Percentiles rank a stretch among this genome's conserved stretches.
Conservation (phyloP, 2,888 invertebrate genomes). For the Diaperis boleti region DNA sequence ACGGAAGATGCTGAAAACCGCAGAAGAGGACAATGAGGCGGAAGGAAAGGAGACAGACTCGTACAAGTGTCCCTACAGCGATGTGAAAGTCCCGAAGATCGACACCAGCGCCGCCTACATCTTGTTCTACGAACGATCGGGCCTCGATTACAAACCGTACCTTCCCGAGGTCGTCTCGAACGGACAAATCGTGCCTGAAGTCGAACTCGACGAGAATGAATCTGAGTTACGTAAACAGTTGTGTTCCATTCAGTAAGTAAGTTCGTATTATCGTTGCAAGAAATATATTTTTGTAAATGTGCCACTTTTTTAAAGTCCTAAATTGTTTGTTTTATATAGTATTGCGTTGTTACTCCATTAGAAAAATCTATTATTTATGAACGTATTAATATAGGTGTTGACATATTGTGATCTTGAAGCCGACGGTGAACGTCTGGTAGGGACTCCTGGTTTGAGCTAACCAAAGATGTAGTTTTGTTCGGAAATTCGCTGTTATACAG, state of each 20-base stretch:
- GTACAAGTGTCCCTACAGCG: slow-evolving; percentile 57
- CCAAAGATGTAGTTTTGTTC: slow-evolving; percentile 35
- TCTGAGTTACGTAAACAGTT: slow-evolving; percentile 63
- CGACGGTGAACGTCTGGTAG: slow-evolving; percentile 11
- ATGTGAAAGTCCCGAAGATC: slow-evolving; percentile 70
- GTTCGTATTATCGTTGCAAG: slow-evolving; percentile 39
- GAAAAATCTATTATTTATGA: slow-evolving; percentile 33
- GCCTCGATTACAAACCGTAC: slow-evolving; percentile 74
- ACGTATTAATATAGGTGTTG: slow-evolving; percentile 28
- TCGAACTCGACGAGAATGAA: slow-evolving; percentile 66
- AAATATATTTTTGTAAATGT: slow-evolving; percentile 36
- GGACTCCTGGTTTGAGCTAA: slow-evolving; percentile 26
- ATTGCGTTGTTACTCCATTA: slow-evolving; percentile 28
- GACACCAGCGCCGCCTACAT: slow-evolving; percentile 90
- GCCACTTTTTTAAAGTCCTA: slow-evolving; percentile 28
- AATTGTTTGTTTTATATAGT: slow-evolving; percentile 28
- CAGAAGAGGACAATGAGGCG: slow-evolving; percentile 41
- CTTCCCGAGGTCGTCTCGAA: slow-evolving; percentile 64
- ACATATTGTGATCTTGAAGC: slow-evolving; percentile 38
- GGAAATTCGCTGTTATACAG: slow-evolving; percentile 23
- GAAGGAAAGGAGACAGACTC: slow-evolving; percentile 40
- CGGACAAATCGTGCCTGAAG: slow-evolving; percentile 60
- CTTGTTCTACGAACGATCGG: slow-evolving; percentile 88
- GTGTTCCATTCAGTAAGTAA: slow-evolving; percentile 62
- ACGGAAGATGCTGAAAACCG: slow-evolving; percentile 52